Base-by-base conservation (phyloP, 2,113 vertebrate genomes). In the western clawed frog (Xenopus tropicalis) region DNA sequence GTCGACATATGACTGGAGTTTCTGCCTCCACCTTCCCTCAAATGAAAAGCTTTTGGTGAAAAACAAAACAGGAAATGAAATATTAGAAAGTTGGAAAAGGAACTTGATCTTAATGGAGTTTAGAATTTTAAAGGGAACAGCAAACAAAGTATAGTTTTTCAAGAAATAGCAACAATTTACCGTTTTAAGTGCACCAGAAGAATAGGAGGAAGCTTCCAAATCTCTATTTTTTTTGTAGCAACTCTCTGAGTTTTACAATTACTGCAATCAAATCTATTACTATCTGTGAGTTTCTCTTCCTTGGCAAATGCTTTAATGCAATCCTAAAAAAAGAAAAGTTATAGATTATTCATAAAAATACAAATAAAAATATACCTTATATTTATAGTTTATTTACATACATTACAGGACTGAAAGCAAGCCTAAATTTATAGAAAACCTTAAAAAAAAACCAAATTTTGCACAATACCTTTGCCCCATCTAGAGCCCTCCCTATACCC, bases 281-380 rank as follows among this genome's bases (percentile, higher is more conserved):
- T 96, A 86, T 98, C 97, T 0, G 97, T 98, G 78, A 99, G 86
- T 74, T 91, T 95, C 80, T 99, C 97, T 80, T 98, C 96, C 85
- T 98, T 98, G 79, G 96, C 98, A 85, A 99, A 99, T 73, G 95
- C 86, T 80, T 93, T 94, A 89, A 99, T 89, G 91, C 96, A 99
- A 83, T 99, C 97, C 97, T 98, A 61, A 66, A 72, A 61, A 78
- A 42, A 80, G 74, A 24, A 79, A 75, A 3, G 21, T 12, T 11
- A 23, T 23, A 57, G 22, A 3, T 59, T 59, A 17, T 54, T 48
- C 52, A 54, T 54, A n/a, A n/a, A 19, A 9, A n/a, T 20, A 17
- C 52, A 54, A 20, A 54, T 54, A 48, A 48, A 14, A 14, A 48
- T 17, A 48, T 20, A 3, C 52, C 12, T 13, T 48, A 13, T 16